phyloP scores from a whole-genome alignment of 2,888 invertebrate species.

The Platycheirus rosarum region DNA sequence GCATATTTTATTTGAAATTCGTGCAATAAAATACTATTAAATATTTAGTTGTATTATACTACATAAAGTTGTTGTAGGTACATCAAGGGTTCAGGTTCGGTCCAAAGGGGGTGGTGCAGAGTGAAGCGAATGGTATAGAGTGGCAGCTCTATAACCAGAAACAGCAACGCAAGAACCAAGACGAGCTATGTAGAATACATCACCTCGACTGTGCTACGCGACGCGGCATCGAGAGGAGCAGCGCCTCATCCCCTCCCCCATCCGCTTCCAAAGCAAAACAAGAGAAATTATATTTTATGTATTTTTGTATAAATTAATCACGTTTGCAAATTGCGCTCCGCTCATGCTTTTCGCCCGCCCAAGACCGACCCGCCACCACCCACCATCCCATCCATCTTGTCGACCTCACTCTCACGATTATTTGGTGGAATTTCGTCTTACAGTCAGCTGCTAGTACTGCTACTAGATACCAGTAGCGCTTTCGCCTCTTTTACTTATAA shows the following conservation, averaged over 20 bases:
- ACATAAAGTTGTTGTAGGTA: constrained; percentile 61
- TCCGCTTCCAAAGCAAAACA: constrained; percentile 54
- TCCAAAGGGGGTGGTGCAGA: constrained; percentile 1
- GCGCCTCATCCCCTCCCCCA: constrained; percentile 1
- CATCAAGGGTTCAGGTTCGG: constrained; percentile 37
- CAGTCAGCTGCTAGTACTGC: constrained; percentile 50
- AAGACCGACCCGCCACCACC: neutral
- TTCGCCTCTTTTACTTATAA: constrained; percentile 18
- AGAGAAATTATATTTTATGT: constrained; percentile 75
- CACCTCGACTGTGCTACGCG: constrained; percentile 13
- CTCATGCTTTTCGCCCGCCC: constrained; percentile 34
- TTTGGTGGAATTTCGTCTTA: constrained; percentile 60
- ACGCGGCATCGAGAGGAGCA: neutral
- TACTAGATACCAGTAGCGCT: constrained; percentile 66
- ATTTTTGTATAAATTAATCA: constrained; percentile 75
- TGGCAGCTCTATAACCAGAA: constrained; percentile 1
- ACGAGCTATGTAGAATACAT: constrained; percentile 35
- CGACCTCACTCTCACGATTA: constrained; percentile 51
- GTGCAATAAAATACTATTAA: constrained; percentile 82
- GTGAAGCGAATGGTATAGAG: neutral
- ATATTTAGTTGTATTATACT: constrained; percentile 80
- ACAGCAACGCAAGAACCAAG: constrained; percentile 43
- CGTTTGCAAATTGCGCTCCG: constrained; percentile 72
- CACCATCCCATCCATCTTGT: constrained; percentile 44
- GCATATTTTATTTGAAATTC: constrained; percentile 82